Evolutionary conservation across 2,797 vertebrate genomes (phyloP), one percentile per base, ranked within the genome.

Genomic region (Tapera naevia): DNA sequence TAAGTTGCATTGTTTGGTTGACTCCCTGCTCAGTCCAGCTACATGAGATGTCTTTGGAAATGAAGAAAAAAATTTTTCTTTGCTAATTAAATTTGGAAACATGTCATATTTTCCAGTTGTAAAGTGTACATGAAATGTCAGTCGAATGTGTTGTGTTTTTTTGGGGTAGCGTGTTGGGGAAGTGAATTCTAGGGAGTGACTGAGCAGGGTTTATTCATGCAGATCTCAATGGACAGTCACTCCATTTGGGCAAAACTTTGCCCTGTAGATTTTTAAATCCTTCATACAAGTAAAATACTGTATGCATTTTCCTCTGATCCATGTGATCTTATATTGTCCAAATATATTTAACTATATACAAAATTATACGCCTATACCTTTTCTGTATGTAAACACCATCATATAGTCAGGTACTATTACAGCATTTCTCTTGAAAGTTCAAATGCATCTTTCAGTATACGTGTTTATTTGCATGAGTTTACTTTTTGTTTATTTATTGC

Each of bases 1-100:
- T 94, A 96, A 96, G 96, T 94, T 96, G 97, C 94, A 98, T 98
- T 98, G 97, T 98, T 98, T 95, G 90, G 97, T 92, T 13, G 30
- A 89, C 94, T 97, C 91, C 91, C 93, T 90, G 91, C 88, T 94
- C 83, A 46, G 80, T 62, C 72, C 79, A 96, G 92, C 96, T 97
- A 96, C 95, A 97, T 86, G 91, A 94, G 88, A 91, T 97, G 96
- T 97, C 97, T 96, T 97, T 97, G 93, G 95, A 97, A 96, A 90
- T 1, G 17, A 86, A 84, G 39, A 58, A 86, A 89, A 80, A 2
- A 19, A 21, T 1, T 58, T 86, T 89, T 96, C 95, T 97, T 95
- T 89, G 72, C 92, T 98, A 97, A 98, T 98, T 97, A 97, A 97
- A 94, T 97, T 97, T 97, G 96, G 93, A 98, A 98, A 85, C 75